Evolutionary conservation across 2,888 invertebrate species (phyloP), one percentile per base, ranked within the genome.

Genomic region (Acleris cristana): DNA sequence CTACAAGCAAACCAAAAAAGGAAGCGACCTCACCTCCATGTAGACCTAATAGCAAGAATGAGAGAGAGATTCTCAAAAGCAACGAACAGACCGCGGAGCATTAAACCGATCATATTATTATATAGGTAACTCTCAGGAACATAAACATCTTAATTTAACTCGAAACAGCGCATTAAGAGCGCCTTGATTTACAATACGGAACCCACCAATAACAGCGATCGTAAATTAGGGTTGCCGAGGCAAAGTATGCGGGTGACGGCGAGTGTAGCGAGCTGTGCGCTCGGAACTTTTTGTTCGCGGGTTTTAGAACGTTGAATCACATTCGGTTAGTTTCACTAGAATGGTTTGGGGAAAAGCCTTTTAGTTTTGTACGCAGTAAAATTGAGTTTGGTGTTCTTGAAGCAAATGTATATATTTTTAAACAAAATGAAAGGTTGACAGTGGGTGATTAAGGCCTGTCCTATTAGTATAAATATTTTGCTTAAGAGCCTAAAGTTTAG

Each of bases 171-270:
- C 48, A 48, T 48, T 48, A 48, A 48, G 48, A 48, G 48, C n/a
- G 16, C 48, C 14, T 40, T 40, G 21, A 30, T 34, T 54, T 54
- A 54, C 18, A 54, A 18, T 18, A 18, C 40, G 40, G 40, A 12
- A 7, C 48, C 18, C 48, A 10, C 30, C 54, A 30, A 34, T 18
- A 30, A 8, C 30, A 18, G 18, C 54, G 40, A 40, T 40, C 52
- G 54, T 55, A 55, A 55, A 40, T 55, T 55, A 40, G 55, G 55
- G 55, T 45, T n/a, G 48, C 40, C 55, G 55, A 30, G 55, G 30
- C 30, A n/a, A 21, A 51, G 51, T 51, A 51, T 34, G 56, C 56
- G 44, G 21, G 23, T 40, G 55, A 55, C 55, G 23, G 57, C 45
- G 57, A 45, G 44, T 55, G 55, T 57, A 21, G 56, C 57, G 45